These are phyloP conservation scores for Azemiops feae DNA, from an alignment of 2,113 vertebrate genomes.

Conservation along the genomic window DNA sequence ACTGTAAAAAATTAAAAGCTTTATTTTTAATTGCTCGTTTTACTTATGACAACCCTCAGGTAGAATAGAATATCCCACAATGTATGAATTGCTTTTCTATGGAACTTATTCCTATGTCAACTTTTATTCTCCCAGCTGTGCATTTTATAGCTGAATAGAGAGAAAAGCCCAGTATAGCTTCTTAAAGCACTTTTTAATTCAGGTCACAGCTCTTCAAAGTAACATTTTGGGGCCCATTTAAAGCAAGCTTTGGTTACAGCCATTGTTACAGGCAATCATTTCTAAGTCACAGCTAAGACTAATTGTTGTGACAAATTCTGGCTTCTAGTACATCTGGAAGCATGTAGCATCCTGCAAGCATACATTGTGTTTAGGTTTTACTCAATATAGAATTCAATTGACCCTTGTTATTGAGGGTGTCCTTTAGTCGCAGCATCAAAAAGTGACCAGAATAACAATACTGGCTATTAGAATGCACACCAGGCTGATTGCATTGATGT, in stretches of 20 bases:
- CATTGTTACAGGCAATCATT: neutral
- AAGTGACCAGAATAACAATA: neutral
- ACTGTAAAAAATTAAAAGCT: neutral
- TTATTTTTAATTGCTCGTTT: neutral
- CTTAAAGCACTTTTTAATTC: neutral
- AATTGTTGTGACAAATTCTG: neutral
- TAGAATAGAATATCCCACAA: neutral
- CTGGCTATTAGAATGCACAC: neutral
- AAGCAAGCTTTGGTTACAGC: neutral
- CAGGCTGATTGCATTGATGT: neutral
- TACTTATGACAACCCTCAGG: neutral
- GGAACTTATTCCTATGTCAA: neutral
- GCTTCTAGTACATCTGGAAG: neutral
- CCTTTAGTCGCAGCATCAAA: neutral
- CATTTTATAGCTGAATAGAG: neutral
- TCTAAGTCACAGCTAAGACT: neutral
- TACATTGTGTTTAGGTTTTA: neutral
- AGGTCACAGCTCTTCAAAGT: neutral
- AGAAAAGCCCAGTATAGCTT: neutral
- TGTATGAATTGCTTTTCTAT: neutral
- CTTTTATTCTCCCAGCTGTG: neutral
- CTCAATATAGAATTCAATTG: neutral
- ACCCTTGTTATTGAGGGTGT: neutral
- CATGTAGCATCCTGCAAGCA: neutral
- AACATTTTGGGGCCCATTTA: neutral